phyloP scores from a whole-genome alignment of 2,888 invertebrate species.

The Cantharis lateralis region DNA sequence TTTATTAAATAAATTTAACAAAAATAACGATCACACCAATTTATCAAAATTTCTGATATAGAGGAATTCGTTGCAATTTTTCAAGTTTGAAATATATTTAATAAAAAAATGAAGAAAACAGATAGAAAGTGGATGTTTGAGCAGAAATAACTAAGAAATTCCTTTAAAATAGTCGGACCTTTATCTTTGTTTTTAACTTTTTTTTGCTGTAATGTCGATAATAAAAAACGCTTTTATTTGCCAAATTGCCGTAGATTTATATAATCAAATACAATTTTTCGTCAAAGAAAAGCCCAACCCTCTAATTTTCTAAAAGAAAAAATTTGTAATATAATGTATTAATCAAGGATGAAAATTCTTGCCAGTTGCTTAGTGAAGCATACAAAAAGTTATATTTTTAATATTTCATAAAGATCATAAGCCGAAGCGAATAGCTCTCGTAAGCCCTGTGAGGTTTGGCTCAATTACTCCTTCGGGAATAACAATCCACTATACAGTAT shows the following conservation, averaged over 20 bases:
- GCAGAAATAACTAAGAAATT: not conserved
- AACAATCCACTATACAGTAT: constrained; percentile 18
- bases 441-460: constrained; percentile 20
- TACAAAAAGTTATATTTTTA: constrained; percentile 23
- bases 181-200: not conserved
- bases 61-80: not conserved
- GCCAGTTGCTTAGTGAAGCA: not conserved
- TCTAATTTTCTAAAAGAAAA: not conserved
- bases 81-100: not conserved
- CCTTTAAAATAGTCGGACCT: not conserved
- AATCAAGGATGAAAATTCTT: constrained; percentile 9
- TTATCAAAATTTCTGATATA: not conserved
- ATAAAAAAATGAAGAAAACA: not conserved
- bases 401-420: constrained; percentile 36
- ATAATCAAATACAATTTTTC: not conserved
- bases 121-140: not conserved
- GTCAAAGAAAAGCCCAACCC: not conserved
- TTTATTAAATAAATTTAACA: no score
- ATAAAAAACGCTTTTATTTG: not conserved
- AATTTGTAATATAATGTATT: constrained; percentile 1
- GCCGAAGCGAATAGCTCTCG: constrained; percentile 28
- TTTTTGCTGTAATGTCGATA: not conserved
- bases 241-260: not conserved
- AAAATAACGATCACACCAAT: not conserved
- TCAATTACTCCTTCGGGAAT: constrained; percentile 24